A percentile compares a stretch with the other conserved stretches of the same genome.
phyloP scores from a whole-genome alignment of 2,888 invertebrate genomes.

The Tipula lateralis region DNA sequence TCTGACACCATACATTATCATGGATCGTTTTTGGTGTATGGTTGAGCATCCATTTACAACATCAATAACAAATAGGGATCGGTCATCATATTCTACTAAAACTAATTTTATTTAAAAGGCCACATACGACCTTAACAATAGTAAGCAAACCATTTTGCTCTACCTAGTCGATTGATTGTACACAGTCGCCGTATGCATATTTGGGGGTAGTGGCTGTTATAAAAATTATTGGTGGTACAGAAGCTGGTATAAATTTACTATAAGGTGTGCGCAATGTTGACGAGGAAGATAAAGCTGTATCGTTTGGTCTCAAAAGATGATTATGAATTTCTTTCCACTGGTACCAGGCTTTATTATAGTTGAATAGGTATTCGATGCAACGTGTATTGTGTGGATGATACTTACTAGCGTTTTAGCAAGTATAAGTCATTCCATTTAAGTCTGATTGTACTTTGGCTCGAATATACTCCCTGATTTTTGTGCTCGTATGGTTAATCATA shows the following conservation, averaged over 20 bases:
- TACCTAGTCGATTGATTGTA: constrained; percentile 54
- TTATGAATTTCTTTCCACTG: constrained; percentile 59
- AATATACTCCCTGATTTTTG: no score
- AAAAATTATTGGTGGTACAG: constrained; percentile 59
- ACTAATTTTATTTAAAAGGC: no score
- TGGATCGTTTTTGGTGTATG: no score
- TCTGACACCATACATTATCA: no score
- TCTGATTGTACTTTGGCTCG: no score
- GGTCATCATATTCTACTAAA: no score
- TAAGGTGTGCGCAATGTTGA: constrained; percentile 60
- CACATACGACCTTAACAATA: no score
- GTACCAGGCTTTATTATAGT: constrained; percentile 66
- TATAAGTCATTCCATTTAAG: constrained; percentile 66
- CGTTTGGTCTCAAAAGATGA: constrained; percentile 57
- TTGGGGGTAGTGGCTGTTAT: constrained; percentile 54
- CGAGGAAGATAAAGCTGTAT: constrained; percentile 59
- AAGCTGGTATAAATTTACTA: constrained; percentile 58
- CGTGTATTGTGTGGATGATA: constrained; percentile 61
- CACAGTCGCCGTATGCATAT: constrained; percentile 54
- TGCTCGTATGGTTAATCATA: no score
- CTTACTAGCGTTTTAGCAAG: constrained; percentile 54
- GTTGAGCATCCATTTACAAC: no score
- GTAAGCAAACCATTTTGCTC: no score
- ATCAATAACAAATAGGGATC: no score
- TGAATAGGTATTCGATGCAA: constrained; percentile 60